Base-by-base conservation (phyloP, 2,888 invertebrate species). In the Drosophila barbarae region DNA sequence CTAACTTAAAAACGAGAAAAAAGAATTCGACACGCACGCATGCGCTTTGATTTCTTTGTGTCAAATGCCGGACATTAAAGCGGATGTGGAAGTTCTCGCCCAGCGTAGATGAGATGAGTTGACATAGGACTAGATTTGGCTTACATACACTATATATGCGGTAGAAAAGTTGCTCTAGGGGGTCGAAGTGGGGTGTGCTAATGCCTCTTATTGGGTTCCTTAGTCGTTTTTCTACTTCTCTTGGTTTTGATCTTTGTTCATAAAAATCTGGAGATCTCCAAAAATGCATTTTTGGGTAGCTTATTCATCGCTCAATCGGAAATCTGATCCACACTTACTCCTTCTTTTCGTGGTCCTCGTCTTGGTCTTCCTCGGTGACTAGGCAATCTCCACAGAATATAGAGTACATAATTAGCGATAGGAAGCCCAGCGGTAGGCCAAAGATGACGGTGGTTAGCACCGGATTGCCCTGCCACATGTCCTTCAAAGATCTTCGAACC, bases 351-450 rank as follows among this genome's bases (percentile, higher is more conserved):
- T 91, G 91, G 34, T 88, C 87, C 39, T 88, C 86, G 8, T 89
- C 89, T 38, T 87, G 88, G 1, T 95, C 95, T 59, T 96, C 96
- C 46, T 95, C 94, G 1, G 96, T 96, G 88, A 98, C 98, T 73
- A 98, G 90, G 83, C 98, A 96, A 88, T 99, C 98, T 54, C 97
- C 95, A 88, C 98, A 99, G 90, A 97, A 99, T 70, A 98, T 94
- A 2, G 98, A 97, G 89, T 99, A 99, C 87, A 97, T 94, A 81
- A 99, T 98, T 21, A 99, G 92, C 23, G 96, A 94, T 21, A 99
- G 92, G 88, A 99, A 98, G 35, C 97, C 96, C 42, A 97, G 91
- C 0, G 99, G 99, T 65, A 99, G 91, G 1, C 98, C 98, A 89
- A 99, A 98, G 53, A 99, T 92, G 5, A 99, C 93, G 32, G 96